Evolutionary conservation across 1,140 invertebrate species (phyloP), one percentile per base, ranked within the genome.

Genomic region (Hestina assimilis): DNA sequence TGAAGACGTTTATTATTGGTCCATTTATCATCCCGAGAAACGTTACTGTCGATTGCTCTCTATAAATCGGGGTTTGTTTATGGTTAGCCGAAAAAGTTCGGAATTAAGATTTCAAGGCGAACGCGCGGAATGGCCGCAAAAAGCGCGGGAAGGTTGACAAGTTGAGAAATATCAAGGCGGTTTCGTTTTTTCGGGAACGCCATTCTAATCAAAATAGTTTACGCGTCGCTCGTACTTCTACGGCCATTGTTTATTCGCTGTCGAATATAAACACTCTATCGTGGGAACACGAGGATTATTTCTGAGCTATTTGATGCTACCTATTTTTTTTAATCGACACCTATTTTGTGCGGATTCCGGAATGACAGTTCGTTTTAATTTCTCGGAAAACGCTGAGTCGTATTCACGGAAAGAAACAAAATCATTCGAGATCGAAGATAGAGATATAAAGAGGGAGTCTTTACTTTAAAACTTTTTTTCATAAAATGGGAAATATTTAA

Each of bases 181-280:
- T 72, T 63, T 64, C 57, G 23, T 75, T 75, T 78, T 73, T 68
- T 72, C 72, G 70, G 72, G 72, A 78, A 69, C 72, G 76, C 33
- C 75, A 83, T 82, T 87, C 82, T 87, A 86, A 87, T 87, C 84
- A 86, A 87, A 87, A 87, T 87, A 82, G 81, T 87, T 87, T 86
- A 87, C 83, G 83, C 76, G 74, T 71, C 64, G 63, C 38, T 63
- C 67, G 60, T 63, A 65, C 33, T 59, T 62, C 56, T 46, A 42
- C 21, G 41, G 42, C 58, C 61, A 61, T 73, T 67, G 63, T 69
- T 70, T 72, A 68, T 66, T 54, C 62, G 48, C 51, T 61, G 55
- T 53, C 40, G 42, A 55, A 56, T 19, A 45, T 51, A 57, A 56
- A 55, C 56, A 48, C 52, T 61, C 63, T 63, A 64, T 65, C 79